Base-by-base conservation (phyloP, 2,888 invertebrate species). In the Octonoba sinensis region DNA sequence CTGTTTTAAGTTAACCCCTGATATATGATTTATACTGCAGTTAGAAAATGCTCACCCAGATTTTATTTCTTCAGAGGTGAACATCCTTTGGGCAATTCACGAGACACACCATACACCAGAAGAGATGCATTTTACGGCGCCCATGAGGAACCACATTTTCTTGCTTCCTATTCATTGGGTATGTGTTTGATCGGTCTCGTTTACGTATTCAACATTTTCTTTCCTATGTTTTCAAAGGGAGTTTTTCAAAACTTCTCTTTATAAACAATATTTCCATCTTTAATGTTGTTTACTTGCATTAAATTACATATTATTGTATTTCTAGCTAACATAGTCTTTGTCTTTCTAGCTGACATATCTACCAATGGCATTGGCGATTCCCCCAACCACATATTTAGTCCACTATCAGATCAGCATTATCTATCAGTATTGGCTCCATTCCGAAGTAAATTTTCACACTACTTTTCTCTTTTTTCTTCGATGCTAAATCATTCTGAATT, bases 371-470 rank as follows among this genome's bases (percentile, higher is more conserved):
- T 87, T 94, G 67, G 91, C 92, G 73, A 92, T 96, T 64, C 95
- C 95, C 0, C 94, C 95, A 0, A 91, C 93, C 0, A 93, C 88
- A 27, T 93, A 95, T 87, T 90, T 96, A 84, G 93, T 94, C 82
- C 96, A 97, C 87, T 93, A 94, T 85, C 95, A 96, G 88, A 94
- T 96, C 89, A 96, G 94, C 88, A 91, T 96, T 85, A 91, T 97
- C 47, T 96, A 95, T 90, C 96, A 96, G 91, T 95, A 96, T 88
- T 96, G 96, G 95, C 94, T 96, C 85, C 97, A 97, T 88, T 96
- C 96, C 0, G 93, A 95, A 87, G 91, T 94, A 0, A 81, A 51
- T 27, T 60, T 36, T 36, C 36, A 36, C 8, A 36, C 8, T 1
- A 1, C 6, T 6, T 6, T 8, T 20, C 56, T 20, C 15, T 13